Conservation (phyloP, 2,888 invertebrate genomes). For the Eucera pruinosa region DNA sequence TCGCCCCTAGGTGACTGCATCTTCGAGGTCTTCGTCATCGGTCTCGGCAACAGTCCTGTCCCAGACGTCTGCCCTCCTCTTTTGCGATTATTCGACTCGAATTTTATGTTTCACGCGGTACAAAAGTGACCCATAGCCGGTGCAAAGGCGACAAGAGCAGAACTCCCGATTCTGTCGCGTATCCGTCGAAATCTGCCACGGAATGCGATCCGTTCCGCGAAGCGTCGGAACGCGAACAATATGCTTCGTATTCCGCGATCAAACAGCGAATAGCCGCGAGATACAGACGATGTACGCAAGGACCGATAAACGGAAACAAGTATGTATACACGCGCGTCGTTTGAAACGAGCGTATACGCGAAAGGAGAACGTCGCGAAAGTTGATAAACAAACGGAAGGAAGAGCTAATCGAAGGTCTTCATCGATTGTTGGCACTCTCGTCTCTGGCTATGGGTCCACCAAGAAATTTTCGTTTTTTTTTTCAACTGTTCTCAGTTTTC, state of each 20-base stretch:
- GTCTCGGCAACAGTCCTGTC: constrained; percentile 79
- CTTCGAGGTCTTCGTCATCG: constrained; percentile 82
- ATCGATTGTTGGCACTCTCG: constrained; percentile 29
- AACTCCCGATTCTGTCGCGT: too few species aligned
- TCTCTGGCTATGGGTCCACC: constrained; percentile 65
- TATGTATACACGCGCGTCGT: constrained; percentile 1
- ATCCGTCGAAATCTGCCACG: background rate
- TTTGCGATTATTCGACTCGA: constrained; percentile 73
- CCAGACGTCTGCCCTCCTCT: constrained; percentile 76
- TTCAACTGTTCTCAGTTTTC: constrained; percentile 71
- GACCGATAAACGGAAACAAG: constrained; percentile 2
- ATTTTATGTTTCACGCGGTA: constrained; percentile 53
- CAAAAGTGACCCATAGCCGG: constrained; percentile 68
- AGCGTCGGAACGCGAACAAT: constrained; percentile 11
- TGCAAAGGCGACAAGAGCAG: constrained; percentile 35
- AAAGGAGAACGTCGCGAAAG: too few species aligned
- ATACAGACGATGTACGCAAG: constrained; percentile 9
- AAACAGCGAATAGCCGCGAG: background rate
- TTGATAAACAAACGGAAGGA: background rate
- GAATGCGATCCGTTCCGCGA: background rate
- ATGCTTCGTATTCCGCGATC: constrained; percentile 21
- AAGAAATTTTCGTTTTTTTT: constrained; percentile 38
- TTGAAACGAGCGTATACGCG: too few species aligned
- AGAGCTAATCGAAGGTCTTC: constrained; percentile 18
- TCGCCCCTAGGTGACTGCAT: constrained; percentile 83